Evolutionary conservation across 2,113 vertebrate species (phyloP), one percentile per base, ranked within the genome.

Genomic region (Pampusana beccarii): DNA sequence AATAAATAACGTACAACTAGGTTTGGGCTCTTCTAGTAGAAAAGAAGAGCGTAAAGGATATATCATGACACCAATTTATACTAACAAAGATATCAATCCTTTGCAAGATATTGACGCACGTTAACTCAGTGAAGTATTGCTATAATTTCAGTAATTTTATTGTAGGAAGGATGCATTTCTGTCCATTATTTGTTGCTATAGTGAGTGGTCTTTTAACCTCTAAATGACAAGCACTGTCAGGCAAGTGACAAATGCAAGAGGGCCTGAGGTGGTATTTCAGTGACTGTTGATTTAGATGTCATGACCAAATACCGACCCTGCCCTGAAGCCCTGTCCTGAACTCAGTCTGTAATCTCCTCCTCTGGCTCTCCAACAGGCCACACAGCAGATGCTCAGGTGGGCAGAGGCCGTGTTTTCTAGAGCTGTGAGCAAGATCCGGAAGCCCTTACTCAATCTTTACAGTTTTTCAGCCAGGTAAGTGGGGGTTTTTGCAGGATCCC

Each of bases 331-430:
- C 10, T 9, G 4, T 9, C 4, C 28, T 61, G 34, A 48, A 66
- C n/a, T 13, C 17, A 10, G 16, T 42, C 86, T 88, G 10, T 69
- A 19, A 91, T 40, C 51, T 67, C n/a, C 38, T 65, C 31, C 75
- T 95, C 44, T 95, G 50, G 18, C 54, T 56, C 48, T 77, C 48
- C 28, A 97, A 96, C 75, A 98, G 98, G 94, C 95, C 56, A 81
- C 97, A 33, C 92, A 95, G 83, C 96, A 98, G 98, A 94, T 98
- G 75, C 69, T 97, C 66, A 94, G 80, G 24, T 97, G 98, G 97
- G 93, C 93, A 14, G 96, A 96, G 33, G 67, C 89, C 69, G 8
- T 13, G 1, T n/a, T 96, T 46, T 94, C 97, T 16, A 85, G 64
- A 94, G 96, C 90, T 13, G 88, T 97, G 38, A 93, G 73, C 67